phyloP scores from a whole-genome alignment of 2,797 vertebrate species.

The Clarias pachynema region DNA sequence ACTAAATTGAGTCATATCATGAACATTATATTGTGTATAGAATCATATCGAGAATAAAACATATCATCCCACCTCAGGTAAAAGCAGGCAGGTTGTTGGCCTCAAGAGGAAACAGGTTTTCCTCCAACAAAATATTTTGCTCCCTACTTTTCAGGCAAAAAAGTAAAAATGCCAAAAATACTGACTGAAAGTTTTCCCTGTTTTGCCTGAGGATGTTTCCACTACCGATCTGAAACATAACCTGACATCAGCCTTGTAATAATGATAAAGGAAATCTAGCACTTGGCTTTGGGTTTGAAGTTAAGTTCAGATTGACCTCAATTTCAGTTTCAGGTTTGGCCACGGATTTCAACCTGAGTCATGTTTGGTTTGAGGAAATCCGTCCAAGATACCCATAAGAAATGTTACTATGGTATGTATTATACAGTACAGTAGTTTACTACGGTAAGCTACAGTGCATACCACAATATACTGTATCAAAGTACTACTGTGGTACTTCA shows the following conservation, averaged over 20 bases:
- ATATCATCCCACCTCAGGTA: too few relatives aligned
- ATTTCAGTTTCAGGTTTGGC: not conserved
- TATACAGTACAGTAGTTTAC: too few relatives aligned
- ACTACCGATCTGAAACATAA: not conserved
- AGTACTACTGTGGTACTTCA: too few relatives aligned
- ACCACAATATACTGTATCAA: too few relatives aligned
- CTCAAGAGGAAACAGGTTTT: too few relatives aligned
- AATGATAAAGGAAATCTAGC: not conserved
- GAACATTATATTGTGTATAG: too few relatives aligned
- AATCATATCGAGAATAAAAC: too few relatives aligned
- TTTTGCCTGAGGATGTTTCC: not conserved
- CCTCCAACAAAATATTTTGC: constrained; percentile 50
- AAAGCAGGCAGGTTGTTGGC: not conserved
- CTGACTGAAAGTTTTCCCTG: not conserved
- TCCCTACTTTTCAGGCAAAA: not conserved
- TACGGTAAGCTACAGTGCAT: too few relatives aligned
- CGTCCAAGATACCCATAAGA: not conserved
- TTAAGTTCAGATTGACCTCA: not conserved
- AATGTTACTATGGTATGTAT: too few relatives aligned
- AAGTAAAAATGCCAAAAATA: constrained; percentile 1
- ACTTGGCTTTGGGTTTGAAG: not conserved
- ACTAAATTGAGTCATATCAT: too few relatives aligned
- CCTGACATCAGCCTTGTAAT: not conserved
- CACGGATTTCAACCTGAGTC: not conserved
- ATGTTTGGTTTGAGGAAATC: constrained; percentile 26